Evolutionary conservation across 2,888 invertebrate genomes (phyloP).

Genomic region (Melangyna quadrimaculata): DNA sequence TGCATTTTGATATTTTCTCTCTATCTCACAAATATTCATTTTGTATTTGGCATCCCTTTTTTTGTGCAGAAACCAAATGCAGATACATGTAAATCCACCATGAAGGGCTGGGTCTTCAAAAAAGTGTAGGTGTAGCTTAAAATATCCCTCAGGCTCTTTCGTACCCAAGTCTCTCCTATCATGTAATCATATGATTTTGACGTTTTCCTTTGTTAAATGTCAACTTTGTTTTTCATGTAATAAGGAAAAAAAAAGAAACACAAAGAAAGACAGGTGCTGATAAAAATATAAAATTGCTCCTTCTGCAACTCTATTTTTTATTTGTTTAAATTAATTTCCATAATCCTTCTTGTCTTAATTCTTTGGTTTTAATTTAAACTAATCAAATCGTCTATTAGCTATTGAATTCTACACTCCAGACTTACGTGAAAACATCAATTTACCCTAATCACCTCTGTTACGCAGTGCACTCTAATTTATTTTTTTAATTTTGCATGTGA

Average conservation of each 20-base stretch:
- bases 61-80: no score
- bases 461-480: conserved; percentile 36
- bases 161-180: neutral
- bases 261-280: conserved; percentile 52
- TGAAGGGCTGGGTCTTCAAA: no score
- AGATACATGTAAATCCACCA: no score
- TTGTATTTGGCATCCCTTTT: no score
- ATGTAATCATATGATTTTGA: conserved; percentile 65
- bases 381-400: neutral
- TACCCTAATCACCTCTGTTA: conserved; percentile 34
- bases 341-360: conserved; percentile 2
- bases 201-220: conserved; percentile 36
- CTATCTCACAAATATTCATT: no score
- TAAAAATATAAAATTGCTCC: conserved; percentile 36
- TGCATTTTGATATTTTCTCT: no score
- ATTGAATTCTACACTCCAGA: neutral
- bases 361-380: neutral
- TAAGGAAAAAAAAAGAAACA: conserved; percentile 42
- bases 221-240: conserved; percentile 60
- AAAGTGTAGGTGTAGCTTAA: neutral
- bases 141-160: neutral
- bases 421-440: neutral
- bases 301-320: conserved; percentile 55
- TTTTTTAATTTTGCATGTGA: neutral
- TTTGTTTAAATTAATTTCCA: conserved; percentile 59